A percentile compares a stretch with the other conserved stretches of the same genome.
Conservation (phyloP, 2,113 vertebrate species). For the Vombatus ursinus region DNA sequence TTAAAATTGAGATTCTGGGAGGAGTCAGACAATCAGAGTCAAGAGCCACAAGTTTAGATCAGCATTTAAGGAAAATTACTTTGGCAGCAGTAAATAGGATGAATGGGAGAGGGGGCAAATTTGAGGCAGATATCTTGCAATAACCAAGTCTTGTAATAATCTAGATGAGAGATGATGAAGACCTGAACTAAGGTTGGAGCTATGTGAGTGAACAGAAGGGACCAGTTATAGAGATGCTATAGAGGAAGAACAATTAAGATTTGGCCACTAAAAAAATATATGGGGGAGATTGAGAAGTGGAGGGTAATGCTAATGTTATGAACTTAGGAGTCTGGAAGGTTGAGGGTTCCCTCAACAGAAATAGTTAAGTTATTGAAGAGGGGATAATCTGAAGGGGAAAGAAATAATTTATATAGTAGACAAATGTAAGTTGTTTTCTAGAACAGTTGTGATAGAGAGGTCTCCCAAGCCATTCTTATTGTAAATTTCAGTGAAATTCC, state of each 20-base stretch:
- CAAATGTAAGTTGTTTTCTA: not conserved
- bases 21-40: not conserved
- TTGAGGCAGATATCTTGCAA: not conserved
- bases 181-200: not conserved
- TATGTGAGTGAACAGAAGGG: not conserved
- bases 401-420: not conserved
- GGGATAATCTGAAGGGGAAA: not conserved
- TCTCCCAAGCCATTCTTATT: not conserved
- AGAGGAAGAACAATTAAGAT: not conserved
- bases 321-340: not conserved
- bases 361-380: not conserved
- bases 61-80: not conserved
- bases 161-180: not conserved
- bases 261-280: not conserved
- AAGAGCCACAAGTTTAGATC: not conserved
- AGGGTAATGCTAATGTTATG: not conserved
- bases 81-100: not conserved
- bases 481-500: not conserved
- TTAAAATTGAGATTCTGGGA: not conserved
- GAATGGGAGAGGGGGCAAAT: not conserved
- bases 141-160: not conserved
- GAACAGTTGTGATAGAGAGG: not conserved
- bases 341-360: not conserved
- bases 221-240: not conserved
- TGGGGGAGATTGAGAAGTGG: not conserved